A percentile compares a stretch with the other conserved stretches of the same genome.
Conservation (phyloP, 2,797 vertebrate species). For the Oceanodroma leucorhoa region DNA sequence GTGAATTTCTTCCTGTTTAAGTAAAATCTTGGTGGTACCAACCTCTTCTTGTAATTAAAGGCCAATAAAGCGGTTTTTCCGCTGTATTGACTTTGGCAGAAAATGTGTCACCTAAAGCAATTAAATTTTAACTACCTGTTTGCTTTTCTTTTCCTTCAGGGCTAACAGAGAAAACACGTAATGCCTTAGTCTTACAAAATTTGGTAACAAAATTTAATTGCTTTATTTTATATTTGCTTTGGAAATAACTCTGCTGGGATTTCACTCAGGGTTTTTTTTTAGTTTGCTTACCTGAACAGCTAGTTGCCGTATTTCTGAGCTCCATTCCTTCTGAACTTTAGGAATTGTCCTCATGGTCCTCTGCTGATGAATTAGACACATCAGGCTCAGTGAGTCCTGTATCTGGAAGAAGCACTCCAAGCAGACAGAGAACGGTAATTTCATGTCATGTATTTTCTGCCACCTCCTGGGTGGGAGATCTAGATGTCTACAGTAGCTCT, state of each 20-base stretch:
- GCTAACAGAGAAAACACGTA: neutral
- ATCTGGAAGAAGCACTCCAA: slow-evolving; percentile 83
- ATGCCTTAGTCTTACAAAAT: neutral
- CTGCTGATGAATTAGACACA: slow-evolving; percentile 83
- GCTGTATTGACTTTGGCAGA: neutral
- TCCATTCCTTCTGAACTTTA: slow-evolving; percentile 63
- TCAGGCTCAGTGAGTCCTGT: slow-evolving; percentile 83
- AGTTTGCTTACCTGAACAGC: neutral
- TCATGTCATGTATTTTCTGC: slow-evolving; percentile 9
- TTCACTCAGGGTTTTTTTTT: neutral
- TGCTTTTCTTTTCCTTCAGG: slow-evolving; percentile 2
- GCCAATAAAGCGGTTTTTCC: neutral
- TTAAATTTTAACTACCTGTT: neutral
- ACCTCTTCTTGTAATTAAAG: neutral
- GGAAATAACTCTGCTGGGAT: neutral
- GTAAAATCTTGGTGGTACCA: neutral
- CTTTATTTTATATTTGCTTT: neutral
- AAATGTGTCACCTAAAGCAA: neutral
- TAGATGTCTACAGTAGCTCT: slow-evolving; percentile 4
- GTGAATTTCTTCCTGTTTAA: neutral
- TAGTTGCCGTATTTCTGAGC: slow-evolving; percentile 14
- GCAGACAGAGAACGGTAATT: slow-evolving; percentile 89
- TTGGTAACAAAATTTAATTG: neutral
- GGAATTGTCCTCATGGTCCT: slow-evolving; percentile 84
- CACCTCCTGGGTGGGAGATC: neutral